Conservation (phyloP, 1,140 invertebrate species). For the Pantala flavescens region DNA sequence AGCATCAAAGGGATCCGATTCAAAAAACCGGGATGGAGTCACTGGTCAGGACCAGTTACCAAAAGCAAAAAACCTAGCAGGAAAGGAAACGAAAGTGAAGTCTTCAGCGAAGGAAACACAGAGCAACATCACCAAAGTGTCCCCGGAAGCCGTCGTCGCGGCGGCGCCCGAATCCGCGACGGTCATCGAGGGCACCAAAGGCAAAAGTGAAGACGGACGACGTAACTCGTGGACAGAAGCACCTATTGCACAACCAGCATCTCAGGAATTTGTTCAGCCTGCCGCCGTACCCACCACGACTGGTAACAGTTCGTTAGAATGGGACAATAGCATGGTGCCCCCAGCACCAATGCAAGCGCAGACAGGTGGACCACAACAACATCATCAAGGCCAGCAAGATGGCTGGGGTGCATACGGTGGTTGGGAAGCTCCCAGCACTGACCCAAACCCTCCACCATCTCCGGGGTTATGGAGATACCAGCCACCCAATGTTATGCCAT, state of each 20-base stretch:
- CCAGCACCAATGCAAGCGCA: not conserved
- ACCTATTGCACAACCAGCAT: not conserved
- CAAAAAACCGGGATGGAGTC: too few species aligned
- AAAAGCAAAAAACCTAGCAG: too few species aligned
- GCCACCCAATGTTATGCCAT: not conserved
- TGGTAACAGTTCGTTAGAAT: not conserved
- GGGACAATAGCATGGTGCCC: not conserved
- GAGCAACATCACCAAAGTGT: not conserved
- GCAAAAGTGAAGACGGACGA: not conserved
- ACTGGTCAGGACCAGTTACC: too few species aligned
- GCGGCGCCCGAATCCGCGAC: constrained; percentile 3
- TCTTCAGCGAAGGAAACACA: not conserved
- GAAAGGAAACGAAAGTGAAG: too few species aligned
- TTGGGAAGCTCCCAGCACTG: not conserved
- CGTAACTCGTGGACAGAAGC: not conserved
- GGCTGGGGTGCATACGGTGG: not conserved
- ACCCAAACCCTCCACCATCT: not conserved
- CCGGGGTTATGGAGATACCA: not conserved
- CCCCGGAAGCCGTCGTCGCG: not conserved
- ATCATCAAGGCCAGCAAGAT: not conserved
- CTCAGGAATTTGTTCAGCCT: not conserved
- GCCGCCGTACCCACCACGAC: not conserved
- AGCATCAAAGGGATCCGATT: too few species aligned
- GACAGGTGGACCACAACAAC: not conserved
- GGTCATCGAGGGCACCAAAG: not conserved